Conservation (phyloP, 2,113 vertebrate species). For the Alexandromys fortis region DNA sequence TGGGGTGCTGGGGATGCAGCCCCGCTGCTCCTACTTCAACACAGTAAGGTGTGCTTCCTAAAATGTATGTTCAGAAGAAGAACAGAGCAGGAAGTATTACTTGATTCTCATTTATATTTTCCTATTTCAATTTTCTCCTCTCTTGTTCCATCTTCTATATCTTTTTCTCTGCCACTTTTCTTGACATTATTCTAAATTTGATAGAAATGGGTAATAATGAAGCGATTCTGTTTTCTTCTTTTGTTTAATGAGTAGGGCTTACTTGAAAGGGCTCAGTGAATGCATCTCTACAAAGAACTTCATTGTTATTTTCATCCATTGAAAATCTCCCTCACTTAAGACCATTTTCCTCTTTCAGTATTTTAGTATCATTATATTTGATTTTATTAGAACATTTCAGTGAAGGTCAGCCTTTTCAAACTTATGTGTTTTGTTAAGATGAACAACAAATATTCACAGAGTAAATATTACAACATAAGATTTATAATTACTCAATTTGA, state of each 20-base stretch:
- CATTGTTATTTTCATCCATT: conserved; percentile 13
- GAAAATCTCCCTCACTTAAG: conserved; percentile 11
- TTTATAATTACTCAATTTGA: conserved; percentile 12
- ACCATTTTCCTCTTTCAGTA: not conserved
- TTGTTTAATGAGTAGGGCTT: not conserved
- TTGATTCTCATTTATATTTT: not conserved
- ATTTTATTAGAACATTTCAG: conserved; percentile 47
- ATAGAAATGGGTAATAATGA: not conserved
- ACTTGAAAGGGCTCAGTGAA: not conserved
- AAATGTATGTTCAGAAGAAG: not conserved
- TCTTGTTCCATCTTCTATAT: not conserved
- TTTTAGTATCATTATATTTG: conserved; percentile 40
- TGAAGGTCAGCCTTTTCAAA: conserved; percentile 5
- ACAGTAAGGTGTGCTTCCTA: conserved; percentile 27
- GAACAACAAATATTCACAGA: conserved; percentile 21
- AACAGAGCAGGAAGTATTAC: not conserved
- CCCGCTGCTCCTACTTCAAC: too few relatives aligned
- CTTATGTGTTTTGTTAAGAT: not conserved
- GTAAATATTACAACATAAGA: conserved; percentile 21
- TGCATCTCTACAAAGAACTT: not conserved
- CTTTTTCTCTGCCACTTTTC: not conserved
- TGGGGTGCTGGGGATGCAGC: too few relatives aligned
- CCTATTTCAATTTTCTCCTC: not conserved
- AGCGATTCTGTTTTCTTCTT: not conserved
- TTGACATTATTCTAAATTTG: not conserved